A percentile compares a stretch with the other conserved stretches of the same genome.
Evolutionary conservation across 2,888 invertebrate species (phyloP).

Genomic region (Chorisops tibialis): DNA sequence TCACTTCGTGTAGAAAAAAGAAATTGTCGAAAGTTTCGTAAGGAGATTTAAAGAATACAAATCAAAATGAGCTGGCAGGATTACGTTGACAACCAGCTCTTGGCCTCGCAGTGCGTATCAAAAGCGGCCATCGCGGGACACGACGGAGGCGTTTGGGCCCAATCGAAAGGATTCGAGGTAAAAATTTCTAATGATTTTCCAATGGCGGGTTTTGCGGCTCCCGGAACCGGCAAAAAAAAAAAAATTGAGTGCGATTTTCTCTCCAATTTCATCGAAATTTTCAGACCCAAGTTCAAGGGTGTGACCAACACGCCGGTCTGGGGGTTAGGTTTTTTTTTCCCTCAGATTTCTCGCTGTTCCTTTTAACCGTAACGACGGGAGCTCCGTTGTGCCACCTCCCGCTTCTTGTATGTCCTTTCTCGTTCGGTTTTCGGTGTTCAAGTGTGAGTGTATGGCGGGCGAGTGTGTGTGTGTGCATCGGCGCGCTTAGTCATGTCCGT

Average conservation of each 20-base stretch:
- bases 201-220: background rate
- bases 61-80: constrained; percentile 94
- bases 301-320: constrained; percentile 43
- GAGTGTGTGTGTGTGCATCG: background rate
- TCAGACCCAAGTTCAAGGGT: constrained; percentile 49
- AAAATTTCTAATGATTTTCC: constrained; percentile 44
- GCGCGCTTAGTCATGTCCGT: constrained; percentile 12
- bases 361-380: no score
- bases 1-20: no score
- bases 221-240: background rate
- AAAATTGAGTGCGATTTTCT: constrained; percentile 9
- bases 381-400: no score
- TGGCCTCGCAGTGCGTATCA: constrained; percentile 91
- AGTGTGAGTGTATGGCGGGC: background rate
- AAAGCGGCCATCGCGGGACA: constrained; percentile 94
- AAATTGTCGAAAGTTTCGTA: background rate
- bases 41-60: no score
- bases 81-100: constrained; percentile 95
- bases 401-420: background rate
- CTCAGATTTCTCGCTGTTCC: no score
- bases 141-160: constrained; percentile 94
- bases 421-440: background rate
- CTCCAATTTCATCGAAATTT: constrained; percentile 26
- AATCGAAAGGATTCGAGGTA: constrained; percentile 90
- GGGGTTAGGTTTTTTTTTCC: constrained; percentile 27